Evolutionary conservation across 1,140 invertebrate genomes (phyloP).

Genomic region (Apis dorsata): DNA sequence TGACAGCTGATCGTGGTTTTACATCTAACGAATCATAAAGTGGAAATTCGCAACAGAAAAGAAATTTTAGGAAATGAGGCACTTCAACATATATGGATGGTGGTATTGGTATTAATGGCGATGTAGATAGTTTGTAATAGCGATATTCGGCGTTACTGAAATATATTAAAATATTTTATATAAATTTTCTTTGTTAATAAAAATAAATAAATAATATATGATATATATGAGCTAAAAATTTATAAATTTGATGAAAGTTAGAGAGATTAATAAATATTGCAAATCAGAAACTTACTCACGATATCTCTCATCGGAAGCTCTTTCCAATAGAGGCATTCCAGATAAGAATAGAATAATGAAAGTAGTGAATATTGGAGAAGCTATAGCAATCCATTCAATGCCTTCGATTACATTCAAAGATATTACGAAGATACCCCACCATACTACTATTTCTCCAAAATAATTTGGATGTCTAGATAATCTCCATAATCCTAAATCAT

Average conservation of each 20-base stretch:
- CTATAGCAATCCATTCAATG: conserved; percentile 89
- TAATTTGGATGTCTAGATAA: conserved; percentile 96
- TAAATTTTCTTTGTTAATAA: too few species aligned
- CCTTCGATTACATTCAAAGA: conserved; percentile 91
- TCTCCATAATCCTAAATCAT: conserved; percentile 89
- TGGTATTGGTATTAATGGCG: conserved; percentile 92
- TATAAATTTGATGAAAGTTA: not conserved
- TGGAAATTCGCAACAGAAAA: conserved; percentile 93
- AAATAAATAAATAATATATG: too few species aligned
- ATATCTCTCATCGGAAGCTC: conserved; percentile 92
- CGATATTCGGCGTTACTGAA: conserved; percentile 89
- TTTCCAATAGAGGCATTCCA: conserved; percentile 91
- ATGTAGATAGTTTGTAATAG: conserved; percentile 92
- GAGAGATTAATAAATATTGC: not conserved
- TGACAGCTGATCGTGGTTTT: conserved; percentile 84
- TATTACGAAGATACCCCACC: conserved; percentile 96
- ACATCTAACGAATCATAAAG: conserved; percentile 89
- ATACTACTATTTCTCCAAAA: conserved; percentile 95
- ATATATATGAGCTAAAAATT: too few species aligned
- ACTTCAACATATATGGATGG: conserved; percentile 91
- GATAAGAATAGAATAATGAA: conserved; percentile 93
- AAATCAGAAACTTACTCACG: conserved; percentile 84
- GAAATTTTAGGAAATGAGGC: conserved; percentile 89
- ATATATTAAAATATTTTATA: conserved; percentile 15
- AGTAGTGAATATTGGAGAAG: conserved; percentile 93